A percentile compares a stretch with the other conserved stretches of the same genome.
Evolutionary conservation across 2,797 vertebrate genomes (phyloP).

Genomic region (Phaenicophaeus curvirostris): DNA sequence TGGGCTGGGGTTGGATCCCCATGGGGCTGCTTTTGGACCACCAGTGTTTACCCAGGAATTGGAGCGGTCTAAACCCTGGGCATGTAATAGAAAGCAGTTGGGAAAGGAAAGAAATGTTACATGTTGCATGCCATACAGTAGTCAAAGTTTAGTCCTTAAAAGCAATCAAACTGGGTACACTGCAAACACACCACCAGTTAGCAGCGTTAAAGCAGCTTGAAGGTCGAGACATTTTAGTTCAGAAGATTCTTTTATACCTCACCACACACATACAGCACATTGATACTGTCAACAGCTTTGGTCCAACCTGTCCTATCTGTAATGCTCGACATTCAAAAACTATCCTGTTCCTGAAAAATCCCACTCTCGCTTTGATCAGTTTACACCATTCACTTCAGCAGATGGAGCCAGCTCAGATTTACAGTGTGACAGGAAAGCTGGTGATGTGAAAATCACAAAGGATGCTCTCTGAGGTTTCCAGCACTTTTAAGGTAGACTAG

Average conservation of each 20-base stretch:
- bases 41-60: conserved; percentile 99
- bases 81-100: conserved; percentile 83
- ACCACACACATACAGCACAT: background rate
- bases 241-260: background rate
- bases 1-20: conserved; percentile 98
- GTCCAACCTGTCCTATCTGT: background rate
- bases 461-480: background rate
- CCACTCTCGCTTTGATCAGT: background rate
- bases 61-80: conserved; percentile 99
- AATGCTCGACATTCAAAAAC: background rate
- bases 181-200: conserved; percentile 64
- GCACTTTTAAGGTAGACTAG: background rate
- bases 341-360: background rate
- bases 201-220: conserved; percentile 64
- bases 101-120: conserved; percentile 87
- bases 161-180: conserved; percentile 36
- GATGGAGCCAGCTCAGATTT: background rate
- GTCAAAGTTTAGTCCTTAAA: conserved; percentile 68
- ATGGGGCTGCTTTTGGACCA: conserved; percentile 97
- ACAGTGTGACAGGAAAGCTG: background rate
- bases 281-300: background rate
- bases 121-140: conserved; percentile 77
- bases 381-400: background rate
- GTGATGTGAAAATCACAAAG: background rate
- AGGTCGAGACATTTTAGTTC: conserved; percentile 2